Evolutionary conservation across 2,113 vertebrate species (phyloP), one percentile per base, ranked within the genome.

Genomic region (Mesoclemmys tuberculata): DNA sequence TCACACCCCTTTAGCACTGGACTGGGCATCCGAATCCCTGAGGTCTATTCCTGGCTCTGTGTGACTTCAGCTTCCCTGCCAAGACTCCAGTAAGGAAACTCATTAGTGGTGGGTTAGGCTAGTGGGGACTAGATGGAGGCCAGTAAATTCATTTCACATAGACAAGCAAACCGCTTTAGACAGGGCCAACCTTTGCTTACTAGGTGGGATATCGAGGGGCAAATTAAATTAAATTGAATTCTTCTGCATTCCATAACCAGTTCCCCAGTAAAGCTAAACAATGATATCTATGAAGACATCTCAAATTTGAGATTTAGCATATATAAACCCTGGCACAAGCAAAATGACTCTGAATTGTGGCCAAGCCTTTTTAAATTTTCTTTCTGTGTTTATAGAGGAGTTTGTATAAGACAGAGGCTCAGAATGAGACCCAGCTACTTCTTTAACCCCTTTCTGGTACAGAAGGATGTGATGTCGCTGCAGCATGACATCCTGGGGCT

Each of bases 311-410:
- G 93, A 92, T 94, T 95, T 87, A 96, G 91, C 90, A 93, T 94
- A 82, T 95, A 94, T 95, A 96, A 95, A 96, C 97, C 95, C 94
- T 96, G 96, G 94, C 95, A 93, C 86, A 80, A 96, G 94, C 88
- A 75, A 96, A 97, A 97, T 90, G 77, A 74, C 93, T 85, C 84
- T 93, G 90, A 96, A 95, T 84, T 93, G 93, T 92, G 90, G 85
- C 90, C 90, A 96, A 90, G 84, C 82, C 71, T 93, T 68, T n/a
- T 68, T 68, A 68, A n/a, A 68, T n/a, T 18, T 68, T n/a, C 35
- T 19, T 68, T 68, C 61, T 64, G 31, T 18, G 18, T 85, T 92
- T 3, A 0, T 75, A 71, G 71, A 93, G 44, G 80, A 52, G 90
- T 81, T 2, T 1, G 19, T 75, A 55, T 64, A 88, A 82, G 81